A percentile compares a stretch with the other conserved stretches of the same genome.
These are phyloP conservation scores for Ptilorrhoa leucosticta DNA, from an alignment of 2,113 vertebrate species.

Conservation along the genomic window DNA sequence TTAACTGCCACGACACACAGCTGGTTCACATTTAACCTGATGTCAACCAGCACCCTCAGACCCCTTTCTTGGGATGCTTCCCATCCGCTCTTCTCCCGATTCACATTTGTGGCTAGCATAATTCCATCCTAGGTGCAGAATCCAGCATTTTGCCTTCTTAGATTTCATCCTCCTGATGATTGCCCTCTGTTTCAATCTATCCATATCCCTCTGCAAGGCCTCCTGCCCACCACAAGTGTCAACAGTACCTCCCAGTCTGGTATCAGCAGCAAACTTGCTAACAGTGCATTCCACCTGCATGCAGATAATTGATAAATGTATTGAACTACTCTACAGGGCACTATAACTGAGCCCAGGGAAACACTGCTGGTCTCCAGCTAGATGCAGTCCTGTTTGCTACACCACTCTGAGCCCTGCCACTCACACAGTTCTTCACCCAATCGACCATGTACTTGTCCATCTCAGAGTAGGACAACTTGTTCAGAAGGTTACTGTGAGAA, in stretches of 20 bases:
- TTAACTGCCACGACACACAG: neutral
- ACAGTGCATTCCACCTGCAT: neutral
- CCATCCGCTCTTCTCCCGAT: rapidly evolving
- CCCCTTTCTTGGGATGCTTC: neutral
- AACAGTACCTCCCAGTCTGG: neutral
- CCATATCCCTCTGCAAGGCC: neutral
- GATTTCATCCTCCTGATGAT: neutral
- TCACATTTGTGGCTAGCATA: neutral
- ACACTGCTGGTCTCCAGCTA: neutral
- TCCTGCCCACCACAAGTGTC: neutral
- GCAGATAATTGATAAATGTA: neutral
- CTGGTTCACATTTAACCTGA: neutral
- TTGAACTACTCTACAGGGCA: neutral
- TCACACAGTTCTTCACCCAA: neutral
- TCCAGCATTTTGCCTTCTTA: neutral
- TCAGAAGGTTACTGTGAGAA: neutral
- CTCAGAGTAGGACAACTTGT: neutral
- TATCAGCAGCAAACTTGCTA: neutral
- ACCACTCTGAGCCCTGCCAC: neutral
- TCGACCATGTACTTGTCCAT: rapidly evolving
- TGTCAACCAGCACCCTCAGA: neutral
- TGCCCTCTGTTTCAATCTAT: neutral
- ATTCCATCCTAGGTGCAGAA: neutral
- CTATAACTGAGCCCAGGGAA: neutral
- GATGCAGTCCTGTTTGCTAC: neutral